A percentile compares a stretch with the other conserved stretches of the same genome.
Evolutionary conservation across 2,113 vertebrate species (phyloP).

Genomic region (Solea senegalensis): DNA sequence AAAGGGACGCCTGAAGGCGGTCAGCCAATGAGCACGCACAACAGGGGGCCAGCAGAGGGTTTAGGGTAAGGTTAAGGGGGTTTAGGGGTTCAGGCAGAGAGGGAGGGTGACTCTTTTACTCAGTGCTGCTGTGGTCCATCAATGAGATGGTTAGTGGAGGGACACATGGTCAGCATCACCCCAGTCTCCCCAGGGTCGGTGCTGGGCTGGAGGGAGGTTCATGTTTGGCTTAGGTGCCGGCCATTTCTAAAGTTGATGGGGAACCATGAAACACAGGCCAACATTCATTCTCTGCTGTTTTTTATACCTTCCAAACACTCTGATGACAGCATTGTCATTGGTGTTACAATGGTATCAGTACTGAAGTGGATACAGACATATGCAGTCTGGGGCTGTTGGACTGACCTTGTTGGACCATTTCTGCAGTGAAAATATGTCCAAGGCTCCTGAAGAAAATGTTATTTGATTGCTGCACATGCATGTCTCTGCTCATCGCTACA

Average conservation of each 20-base stretch:
- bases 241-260: slow-evolving; percentile 73
- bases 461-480: neutral
- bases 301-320: slow-evolving; percentile 37
- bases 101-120: slow-evolving; percentile 51
- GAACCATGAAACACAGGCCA: slow-evolving; percentile 71
- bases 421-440: neutral
- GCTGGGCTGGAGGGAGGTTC: slow-evolving; percentile 70
- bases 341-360: neutral
- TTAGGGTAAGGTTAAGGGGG: slow-evolving; percentile 75
- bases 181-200: slow-evolving; percentile 60
- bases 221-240: slow-evolving; percentile 64
- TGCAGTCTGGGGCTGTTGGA: slow-evolving; percentile 8
- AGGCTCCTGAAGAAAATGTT: neutral
- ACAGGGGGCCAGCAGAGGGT: slow-evolving; percentile 75
- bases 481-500: neutral
- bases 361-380: slow-evolving; percentile 23
- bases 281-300: slow-evolving; percentile 69
- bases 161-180: slow-evolving; percentile 74
- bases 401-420: neutral
- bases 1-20: slow-evolving; percentile 81
- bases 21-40: slow-evolving; percentile 79
- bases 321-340: slow-evolving; percentile 46
- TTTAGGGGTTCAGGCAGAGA: slow-evolving; percentile 62
- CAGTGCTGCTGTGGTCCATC: slow-evolving; percentile 56
- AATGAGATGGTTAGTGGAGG: slow-evolving; percentile 65